phyloP scores from a whole-genome alignment of 2,113 vertebrate species.

The Erinaceus europaeus region DNA sequence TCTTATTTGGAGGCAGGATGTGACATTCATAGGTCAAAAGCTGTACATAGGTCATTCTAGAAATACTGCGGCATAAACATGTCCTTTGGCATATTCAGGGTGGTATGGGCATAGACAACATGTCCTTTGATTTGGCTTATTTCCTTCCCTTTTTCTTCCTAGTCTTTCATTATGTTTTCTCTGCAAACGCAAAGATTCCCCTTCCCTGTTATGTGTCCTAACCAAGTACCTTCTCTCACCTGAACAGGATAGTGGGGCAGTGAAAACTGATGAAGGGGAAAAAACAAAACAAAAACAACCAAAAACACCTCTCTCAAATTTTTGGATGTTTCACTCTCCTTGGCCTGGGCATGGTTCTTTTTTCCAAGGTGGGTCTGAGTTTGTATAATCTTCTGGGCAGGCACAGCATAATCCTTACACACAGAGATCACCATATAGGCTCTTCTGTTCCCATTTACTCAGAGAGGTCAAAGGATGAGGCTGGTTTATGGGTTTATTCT shows the following conservation, averaged over 20 bases:
- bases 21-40: neutral
- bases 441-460: constrained; percentile 84
- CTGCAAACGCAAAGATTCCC: neutral
- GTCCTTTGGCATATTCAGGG: too few relatives aligned
- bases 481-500: constrained; percentile 92
- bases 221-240: neutral
- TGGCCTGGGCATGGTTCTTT: neutral
- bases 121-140: neutral
- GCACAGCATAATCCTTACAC: constrained; percentile 89
- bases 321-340: neutral
- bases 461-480: constrained; percentile 88
- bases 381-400: constrained; percentile 83
- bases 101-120: too few relatives aligned
- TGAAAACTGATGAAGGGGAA: neutral
- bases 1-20: neutral
- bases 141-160: neutral
- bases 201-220: fast-evolving
- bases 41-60: too few relatives aligned
- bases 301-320: neutral
- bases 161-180: neutral
- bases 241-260: fast-evolving
- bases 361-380: constrained; percentile 27
- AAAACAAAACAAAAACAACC: too few relatives aligned
- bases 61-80: fast-evolving
- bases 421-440: constrained; percentile 88